phyloP scores from a whole-genome alignment of 2,888 invertebrate genomes.

The Artemia sp. region DNA sequence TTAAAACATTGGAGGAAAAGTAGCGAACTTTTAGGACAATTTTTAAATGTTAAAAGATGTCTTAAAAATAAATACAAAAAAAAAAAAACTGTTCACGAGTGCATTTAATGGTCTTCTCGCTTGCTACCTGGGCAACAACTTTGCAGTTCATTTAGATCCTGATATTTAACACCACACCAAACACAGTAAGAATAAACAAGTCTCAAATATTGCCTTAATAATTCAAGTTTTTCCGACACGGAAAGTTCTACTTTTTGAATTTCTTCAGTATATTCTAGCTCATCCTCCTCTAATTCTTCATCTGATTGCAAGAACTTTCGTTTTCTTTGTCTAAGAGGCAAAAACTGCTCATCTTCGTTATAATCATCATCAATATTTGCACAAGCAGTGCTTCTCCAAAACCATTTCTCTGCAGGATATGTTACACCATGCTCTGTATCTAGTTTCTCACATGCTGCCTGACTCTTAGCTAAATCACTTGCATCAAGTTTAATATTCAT shows the following conservation, averaged over 20 bases:
- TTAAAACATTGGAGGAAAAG: too few relatives aligned
- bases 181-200: slow-evolving; percentile 54
- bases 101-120: slow-evolving; percentile 41
- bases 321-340: slow-evolving; percentile 8
- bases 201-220: slow-evolving; percentile 47
- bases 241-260: slow-evolving; percentile 29
- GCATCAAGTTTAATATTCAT: slow-evolving; percentile 35
- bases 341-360: slow-evolving; percentile 26
- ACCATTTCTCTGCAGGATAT: slow-evolving; percentile 42
- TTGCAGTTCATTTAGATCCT: slow-evolving; percentile 43
- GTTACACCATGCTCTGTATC: slow-evolving; percentile 37
- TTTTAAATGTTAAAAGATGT: too few relatives aligned
- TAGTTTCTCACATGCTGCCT: slow-evolving; percentile 42
- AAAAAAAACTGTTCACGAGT: too few relatives aligned
- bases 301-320: slow-evolving; percentile 13
- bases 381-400: slow-evolving; percentile 35
- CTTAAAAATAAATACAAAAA: too few relatives aligned
- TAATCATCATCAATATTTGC: slow-evolving; percentile 26
- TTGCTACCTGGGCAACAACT: slow-evolving; percentile 47
- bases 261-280: slow-evolving; percentile 30
- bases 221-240: slow-evolving; percentile 40
- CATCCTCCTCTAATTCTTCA: slow-evolving; percentile 28
- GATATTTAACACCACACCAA: slow-evolving; percentile 55
- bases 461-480: slow-evolving; percentile 36
- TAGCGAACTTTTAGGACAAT: too few relatives aligned